Conservation (phyloP, 2,797 vertebrate species). For the Notolabrus celidotus region DNA sequence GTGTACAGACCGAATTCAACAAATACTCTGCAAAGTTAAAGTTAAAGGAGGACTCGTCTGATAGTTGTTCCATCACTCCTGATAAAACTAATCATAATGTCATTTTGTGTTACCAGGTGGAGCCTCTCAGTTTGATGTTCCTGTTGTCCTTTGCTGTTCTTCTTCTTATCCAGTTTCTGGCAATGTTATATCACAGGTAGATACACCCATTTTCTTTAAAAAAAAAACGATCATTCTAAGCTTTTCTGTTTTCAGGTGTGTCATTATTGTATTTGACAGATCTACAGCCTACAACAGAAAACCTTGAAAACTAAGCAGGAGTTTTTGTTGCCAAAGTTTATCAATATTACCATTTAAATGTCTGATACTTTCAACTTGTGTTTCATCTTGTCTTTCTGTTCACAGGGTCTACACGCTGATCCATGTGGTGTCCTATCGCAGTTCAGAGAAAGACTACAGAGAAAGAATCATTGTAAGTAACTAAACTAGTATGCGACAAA, state of each 20-base stretch:
- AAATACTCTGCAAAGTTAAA: background rate
- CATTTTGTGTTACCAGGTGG: conserved; percentile 73
- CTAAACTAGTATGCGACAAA: background rate
- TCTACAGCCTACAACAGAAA: background rate
- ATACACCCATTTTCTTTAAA: background rate
- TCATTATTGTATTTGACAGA: conserved; percentile 14
- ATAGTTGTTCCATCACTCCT: no score
- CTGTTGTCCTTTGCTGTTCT: conserved; percentile 85
- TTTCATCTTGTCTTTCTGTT: conserved; percentile 31
- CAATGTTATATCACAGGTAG: conserved; percentile 90
- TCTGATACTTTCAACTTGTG: background rate
- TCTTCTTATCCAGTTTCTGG: conserved; percentile 85
- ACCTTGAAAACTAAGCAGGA: background rate
- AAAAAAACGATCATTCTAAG: background rate
- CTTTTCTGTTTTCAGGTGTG: background rate
- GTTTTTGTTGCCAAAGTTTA: no score
- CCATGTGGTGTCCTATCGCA: conserved; percentile 85
- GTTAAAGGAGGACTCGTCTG: background rate
- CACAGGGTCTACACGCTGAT: conserved; percentile 87
- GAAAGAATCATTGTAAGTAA: conserved; percentile 62
- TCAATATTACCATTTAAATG: background rate
- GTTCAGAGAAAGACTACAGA: conserved; percentile 84
- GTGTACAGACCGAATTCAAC: background rate
- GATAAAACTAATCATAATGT: conserved; percentile 10
- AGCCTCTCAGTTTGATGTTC: conserved; percentile 89